Evolutionary conservation across 1,140 invertebrate genomes (phyloP).

Genomic region (Thereuonema tuberculata): DNA sequence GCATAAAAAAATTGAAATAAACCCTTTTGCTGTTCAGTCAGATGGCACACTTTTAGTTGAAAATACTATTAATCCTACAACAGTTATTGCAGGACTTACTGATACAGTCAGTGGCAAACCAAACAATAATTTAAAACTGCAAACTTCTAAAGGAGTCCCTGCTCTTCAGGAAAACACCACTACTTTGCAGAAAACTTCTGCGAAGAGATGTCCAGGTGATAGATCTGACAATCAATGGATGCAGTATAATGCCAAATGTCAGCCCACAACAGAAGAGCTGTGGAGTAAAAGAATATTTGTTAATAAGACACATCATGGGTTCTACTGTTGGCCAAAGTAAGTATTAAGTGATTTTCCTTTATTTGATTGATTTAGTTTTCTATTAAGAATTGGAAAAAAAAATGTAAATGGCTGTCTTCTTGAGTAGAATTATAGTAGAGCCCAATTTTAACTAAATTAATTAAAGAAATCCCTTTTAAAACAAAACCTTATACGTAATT

Average conservation of each 20-base stretch:
- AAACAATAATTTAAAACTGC: no score
- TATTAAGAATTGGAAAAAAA: no score
- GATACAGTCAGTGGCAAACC: no score
- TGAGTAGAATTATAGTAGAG: no score
- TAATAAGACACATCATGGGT: conserved; percentile 56
- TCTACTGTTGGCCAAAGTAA: conserved; percentile 65
- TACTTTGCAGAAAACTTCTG: no score
- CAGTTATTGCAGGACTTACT: conserved; percentile 13
- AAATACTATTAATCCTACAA: conserved; percentile 8
- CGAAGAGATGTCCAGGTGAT: conserved; percentile 40
- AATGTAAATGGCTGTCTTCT: no score
- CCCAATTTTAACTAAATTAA: no score
- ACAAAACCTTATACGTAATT: no score
- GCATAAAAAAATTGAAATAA: conserved; percentile 44
- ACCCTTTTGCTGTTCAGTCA: conserved; percentile 31
- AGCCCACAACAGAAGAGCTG: conserved; percentile 45
- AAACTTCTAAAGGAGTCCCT: no score
- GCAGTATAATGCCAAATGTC: conserved; percentile 46
- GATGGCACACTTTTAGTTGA: conserved; percentile 7
- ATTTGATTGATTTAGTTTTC: no score
- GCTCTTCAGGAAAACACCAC: no score
- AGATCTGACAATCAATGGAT: conserved; percentile 56
- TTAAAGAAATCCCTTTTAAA: no score
- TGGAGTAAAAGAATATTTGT: conserved; percentile 57
- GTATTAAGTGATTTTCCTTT: conserved; percentile 16